These are phyloP conservation scores for Ernsta delagoae DNA, from an alignment of 2,888 invertebrate species.

Conservation along the genomic window DNA sequence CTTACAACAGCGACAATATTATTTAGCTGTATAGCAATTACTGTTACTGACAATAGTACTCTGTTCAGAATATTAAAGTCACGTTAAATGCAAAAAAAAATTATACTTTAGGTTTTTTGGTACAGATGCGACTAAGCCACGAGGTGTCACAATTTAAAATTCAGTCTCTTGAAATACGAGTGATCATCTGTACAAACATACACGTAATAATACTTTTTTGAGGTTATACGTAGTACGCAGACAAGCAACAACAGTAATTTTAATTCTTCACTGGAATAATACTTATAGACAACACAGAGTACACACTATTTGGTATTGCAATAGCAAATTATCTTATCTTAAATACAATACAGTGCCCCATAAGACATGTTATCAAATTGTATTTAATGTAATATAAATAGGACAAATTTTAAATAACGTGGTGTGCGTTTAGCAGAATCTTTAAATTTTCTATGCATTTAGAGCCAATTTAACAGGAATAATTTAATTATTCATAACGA, in stretches of 20 bases:
- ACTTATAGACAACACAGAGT: constrained; percentile 22
- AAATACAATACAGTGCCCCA: constrained; percentile 16
- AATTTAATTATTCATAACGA: constrained; percentile 7
- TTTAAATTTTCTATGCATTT: constrained; percentile 19
- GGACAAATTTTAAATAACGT: constrained; percentile 11
- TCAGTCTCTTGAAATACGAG: neutral
- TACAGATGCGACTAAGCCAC: neutral
- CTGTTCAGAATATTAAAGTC: no score
- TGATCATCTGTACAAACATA: neutral
- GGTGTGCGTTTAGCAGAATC: constrained; percentile 22
- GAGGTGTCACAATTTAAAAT: neutral
- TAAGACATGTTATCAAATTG: constrained; percentile 1
- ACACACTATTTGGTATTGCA: constrained; percentile 23
- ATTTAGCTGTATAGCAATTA: no score
- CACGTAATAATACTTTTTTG: constrained; percentile 12
- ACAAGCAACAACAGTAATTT: neutral
- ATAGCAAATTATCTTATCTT: constrained; percentile 25
- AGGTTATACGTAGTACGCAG: constrained; percentile 3
- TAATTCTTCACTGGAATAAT: constrained; percentile 23
- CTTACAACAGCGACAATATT: no score
- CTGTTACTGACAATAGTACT: no score
- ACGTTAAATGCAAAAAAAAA: neutral
- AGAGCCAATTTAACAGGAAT: neutral
- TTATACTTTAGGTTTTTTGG: no score
- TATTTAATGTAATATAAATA: neutral